Base-by-base conservation (phyloP, 2,113 vertebrate species). In the Maylandia zebra region DNA sequence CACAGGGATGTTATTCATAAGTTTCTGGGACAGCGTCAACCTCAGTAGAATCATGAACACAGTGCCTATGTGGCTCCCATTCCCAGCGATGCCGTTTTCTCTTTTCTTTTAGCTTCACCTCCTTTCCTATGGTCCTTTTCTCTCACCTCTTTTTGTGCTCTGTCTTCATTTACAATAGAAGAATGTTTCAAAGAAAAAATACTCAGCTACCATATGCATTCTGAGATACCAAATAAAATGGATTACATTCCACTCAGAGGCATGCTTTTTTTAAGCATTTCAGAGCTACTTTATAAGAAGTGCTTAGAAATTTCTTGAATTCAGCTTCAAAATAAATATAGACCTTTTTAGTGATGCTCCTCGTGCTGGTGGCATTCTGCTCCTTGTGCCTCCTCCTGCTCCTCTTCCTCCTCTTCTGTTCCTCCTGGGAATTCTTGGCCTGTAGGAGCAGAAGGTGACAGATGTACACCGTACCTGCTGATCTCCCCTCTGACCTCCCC, bases 401-500 rank as follows among this genome's bases (percentile, higher is more conserved):
- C 57, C 45, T 87, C 71, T 82, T 84, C 81, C 89, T 91, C 79
- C 81, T 64, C 30, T 69, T 41, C 66, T 84, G 36, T 83, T 94
- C 71, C 83, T 93, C 84, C 57, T 83, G 85, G 86, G 90, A 74
- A 56, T 91, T 90, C 76, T 87, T 88, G 88, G 91, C 90, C 85
- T 87, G 82, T 55, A 88, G 88, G 90, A 93, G 93, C 92, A 94
- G 92, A 92, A 94, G 93, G 93, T 96, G 96, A 94, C 95, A 94
- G 96, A 95, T 96, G 95, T 92, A 95, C 93, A 83, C 88, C 57
- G 85, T 91, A 92, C 91, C 93, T 95, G 92, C 89, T 83, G 90
- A 50, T 85, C 80, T 92, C 89, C 90, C 91, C 90, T 93, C 88
- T 92, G 90, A 94, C 92, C 92, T 93, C 89, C 45, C 41, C 84